These are phyloP conservation scores for Conistra vaccinii DNA, from an alignment of 2,888 invertebrate genomes.

Conservation along the genomic window DNA sequence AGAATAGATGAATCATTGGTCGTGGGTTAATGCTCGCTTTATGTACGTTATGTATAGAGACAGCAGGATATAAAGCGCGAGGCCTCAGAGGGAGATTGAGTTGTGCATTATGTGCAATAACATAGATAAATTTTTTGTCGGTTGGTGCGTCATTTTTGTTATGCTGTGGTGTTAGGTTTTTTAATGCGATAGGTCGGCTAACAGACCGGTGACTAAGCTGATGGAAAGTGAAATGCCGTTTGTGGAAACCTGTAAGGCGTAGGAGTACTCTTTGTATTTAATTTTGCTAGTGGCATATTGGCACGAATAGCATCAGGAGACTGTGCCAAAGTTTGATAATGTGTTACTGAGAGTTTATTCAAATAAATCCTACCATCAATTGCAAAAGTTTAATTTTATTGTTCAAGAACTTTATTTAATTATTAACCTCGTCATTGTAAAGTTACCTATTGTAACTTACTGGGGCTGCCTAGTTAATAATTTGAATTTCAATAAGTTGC, in stretches of 20 bases:
- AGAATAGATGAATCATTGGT: constrained; percentile 48
- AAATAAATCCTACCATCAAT: background rate
- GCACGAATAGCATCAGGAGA: background rate
- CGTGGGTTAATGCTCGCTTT: constrained; percentile 43
- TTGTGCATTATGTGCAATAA: background rate
- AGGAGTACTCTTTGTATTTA: background rate
- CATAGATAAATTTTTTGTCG: background rate
- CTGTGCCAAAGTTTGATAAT: background rate
- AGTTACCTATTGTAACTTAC: no score
- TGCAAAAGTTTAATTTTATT: no score
- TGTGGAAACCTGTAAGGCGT: background rate
- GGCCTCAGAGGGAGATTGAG: constrained; percentile 36
- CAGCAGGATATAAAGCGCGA: constrained; percentile 14
- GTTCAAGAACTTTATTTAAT: no score
- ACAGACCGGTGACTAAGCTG: background rate
- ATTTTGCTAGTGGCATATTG: background rate
- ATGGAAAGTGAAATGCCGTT: background rate
- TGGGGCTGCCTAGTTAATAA: no score
- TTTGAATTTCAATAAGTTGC: no score
- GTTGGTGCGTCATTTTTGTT: background rate
- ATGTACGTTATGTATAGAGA: constrained; percentile 27
- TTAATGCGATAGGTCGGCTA: background rate
- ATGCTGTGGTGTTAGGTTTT: background rate
- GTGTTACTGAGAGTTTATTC: background rate
- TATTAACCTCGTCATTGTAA: no score